These are phyloP conservation scores for Scaptomyza reducta DNA, from an alignment of 2,888 invertebrate species.

Conservation along the genomic window DNA sequence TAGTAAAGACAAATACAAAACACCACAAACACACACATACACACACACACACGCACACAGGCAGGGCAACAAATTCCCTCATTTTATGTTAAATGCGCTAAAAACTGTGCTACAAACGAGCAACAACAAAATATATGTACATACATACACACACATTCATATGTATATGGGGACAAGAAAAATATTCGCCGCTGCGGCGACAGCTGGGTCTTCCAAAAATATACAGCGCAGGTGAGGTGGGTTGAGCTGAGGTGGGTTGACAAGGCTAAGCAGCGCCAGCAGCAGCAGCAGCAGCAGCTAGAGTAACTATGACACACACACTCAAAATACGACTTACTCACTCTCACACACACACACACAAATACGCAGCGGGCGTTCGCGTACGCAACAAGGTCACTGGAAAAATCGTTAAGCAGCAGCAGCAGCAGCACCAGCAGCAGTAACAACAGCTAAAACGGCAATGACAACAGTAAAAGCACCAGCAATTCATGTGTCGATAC, in stretches of 20 bases:
- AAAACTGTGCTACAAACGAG: conserved; percentile 59
- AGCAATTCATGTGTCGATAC: conserved; percentile 48
- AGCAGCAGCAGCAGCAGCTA: conserved; percentile 17
- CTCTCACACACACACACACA: conserved; percentile 17
- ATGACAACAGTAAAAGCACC: conserved; percentile 20
- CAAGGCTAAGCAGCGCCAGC: conserved; percentile 53
- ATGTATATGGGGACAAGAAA: conserved; percentile 15
- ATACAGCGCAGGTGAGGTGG: conserved; percentile 36
- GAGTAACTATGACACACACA: conserved; percentile 47
- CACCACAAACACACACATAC: conserved; percentile 2
- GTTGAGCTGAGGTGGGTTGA: conserved; percentile 45
- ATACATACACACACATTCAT: neutral
- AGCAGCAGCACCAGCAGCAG: conserved; percentile 16
- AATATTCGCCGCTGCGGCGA: conserved; percentile 33
- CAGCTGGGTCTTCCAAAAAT: conserved; percentile 56
- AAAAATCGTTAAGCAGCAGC: conserved; percentile 83
- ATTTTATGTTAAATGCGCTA: conserved; percentile 40
- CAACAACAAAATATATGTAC: neutral
- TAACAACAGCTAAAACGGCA: conserved; percentile 44
- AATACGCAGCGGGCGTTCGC: conserved; percentile 64
- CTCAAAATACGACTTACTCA: conserved; percentile 7
- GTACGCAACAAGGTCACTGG: conserved; percentile 85
- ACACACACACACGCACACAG: too few species aligned
- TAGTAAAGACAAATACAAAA: conserved; percentile 17
- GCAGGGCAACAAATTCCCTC: conserved; percentile 1